Percentiles rank a stretch among this genome's conserved stretches.
Conservation (phyloP, 2,797 vertebrate genomes). For the Sparidentex hasta region DNA sequence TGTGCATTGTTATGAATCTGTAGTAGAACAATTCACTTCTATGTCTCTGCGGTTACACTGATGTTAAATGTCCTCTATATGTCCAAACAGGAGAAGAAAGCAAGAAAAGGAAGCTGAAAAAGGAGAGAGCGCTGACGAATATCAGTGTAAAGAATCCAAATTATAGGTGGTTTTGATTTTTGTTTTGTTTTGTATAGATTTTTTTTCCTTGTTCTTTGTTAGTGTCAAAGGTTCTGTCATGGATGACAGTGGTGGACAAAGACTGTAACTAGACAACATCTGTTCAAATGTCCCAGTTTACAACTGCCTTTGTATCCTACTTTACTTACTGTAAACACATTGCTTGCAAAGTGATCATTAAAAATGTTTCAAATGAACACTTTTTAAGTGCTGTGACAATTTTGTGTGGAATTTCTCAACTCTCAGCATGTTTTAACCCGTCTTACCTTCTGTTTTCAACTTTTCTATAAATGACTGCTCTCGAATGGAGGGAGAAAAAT, state of each 20-base stretch:
- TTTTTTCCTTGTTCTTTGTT: background rate
- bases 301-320: no score
- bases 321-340: no score
- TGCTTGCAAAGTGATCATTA: no score
- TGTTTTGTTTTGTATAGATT: background rate
- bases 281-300: no score
- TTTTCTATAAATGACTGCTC: background rate
- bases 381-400: no score
- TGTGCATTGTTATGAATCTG: background rate
- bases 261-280: background rate
- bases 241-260: background rate
- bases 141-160: constrained; percentile 51
- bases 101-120: constrained; percentile 27
- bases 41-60: background rate
- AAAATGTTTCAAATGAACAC: no score
- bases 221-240: background rate
- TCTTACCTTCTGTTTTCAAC: no score
- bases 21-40: background rate
- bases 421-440: no score
- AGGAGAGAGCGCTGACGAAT: background rate
- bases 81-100: constrained; percentile 50
- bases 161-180: constrained; percentile 28
- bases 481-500: no score
- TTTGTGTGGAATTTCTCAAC: no score
- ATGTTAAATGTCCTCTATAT: constrained; percentile 11